Evolutionary conservation across 2,888 invertebrate genomes (phyloP).

Genomic region (Sphaerophoria rueppellii): DNA sequence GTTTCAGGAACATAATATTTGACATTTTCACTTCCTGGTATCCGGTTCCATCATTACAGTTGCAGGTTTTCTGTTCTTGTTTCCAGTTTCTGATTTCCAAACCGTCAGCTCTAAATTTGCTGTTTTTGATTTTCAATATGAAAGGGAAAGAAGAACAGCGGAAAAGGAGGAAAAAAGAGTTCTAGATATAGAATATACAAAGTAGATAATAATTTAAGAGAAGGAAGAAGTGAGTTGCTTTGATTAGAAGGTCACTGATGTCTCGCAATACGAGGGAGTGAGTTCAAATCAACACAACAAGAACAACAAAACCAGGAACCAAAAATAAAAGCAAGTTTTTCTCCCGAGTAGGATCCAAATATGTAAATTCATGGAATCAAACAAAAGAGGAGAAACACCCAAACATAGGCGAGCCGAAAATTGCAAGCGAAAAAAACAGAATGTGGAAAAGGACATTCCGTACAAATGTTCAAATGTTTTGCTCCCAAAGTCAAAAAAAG

Average conservation of each 20-base stretch:
- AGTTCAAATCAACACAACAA: slow-evolving; percentile 44
- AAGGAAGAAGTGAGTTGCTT: slow-evolving; percentile 66
- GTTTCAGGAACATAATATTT: too few species aligned
- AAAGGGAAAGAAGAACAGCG: too few species aligned
- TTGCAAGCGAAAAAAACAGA: slow-evolving; percentile 6
- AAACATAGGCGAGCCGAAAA: slow-evolving; percentile 60
- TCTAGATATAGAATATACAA: too few species aligned
- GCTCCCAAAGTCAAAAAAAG: slow-evolving; percentile 58
- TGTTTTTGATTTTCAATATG: too few species aligned
- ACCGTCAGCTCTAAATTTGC: too few species aligned
- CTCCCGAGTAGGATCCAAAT: slow-evolving; percentile 44
- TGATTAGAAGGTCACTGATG: slow-evolving; percentile 56
- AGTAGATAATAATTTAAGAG: too few species aligned
- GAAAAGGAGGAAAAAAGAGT: too few species aligned
- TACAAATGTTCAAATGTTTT: slow-evolving; percentile 72
- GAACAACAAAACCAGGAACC: slow-evolving; percentile 20
- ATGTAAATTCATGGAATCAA: slow-evolving; percentile 63
- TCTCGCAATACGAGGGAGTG: too few species aligned
- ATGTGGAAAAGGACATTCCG: slow-evolving; percentile 50
- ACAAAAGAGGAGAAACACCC: not conserved
- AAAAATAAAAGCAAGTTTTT: slow-evolving; percentile 22
- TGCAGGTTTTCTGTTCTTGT: too few species aligned
- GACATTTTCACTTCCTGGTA: too few species aligned
- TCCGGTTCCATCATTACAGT: too few species aligned
- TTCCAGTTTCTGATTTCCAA: too few species aligned